These are phyloP conservation scores for Lepilemur septentrionalis DNA, from an alignment of 2,797 vertebrate genomes.

Conservation along the genomic window DNA sequence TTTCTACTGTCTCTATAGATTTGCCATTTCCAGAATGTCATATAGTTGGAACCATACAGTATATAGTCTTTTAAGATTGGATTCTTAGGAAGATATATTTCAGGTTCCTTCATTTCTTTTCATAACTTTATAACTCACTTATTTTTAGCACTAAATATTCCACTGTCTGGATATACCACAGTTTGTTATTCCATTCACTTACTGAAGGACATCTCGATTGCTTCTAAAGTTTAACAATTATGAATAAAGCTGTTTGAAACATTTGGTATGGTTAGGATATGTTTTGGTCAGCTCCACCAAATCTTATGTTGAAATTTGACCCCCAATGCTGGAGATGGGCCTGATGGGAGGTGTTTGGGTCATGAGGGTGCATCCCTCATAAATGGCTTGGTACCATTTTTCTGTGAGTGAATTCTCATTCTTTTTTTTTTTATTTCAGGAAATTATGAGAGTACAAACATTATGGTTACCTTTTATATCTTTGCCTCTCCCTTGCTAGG, in stretches of 20 bases:
- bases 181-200: neutral
- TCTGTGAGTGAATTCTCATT: too few relatives aligned
- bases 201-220: neutral
- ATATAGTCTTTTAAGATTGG: neutral
- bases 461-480: too few relatives aligned
- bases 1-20: neutral
- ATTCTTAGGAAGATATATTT: neutral
- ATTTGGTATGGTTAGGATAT: neutral
- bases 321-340: too few relatives aligned
- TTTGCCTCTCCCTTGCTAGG: too few relatives aligned
- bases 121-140: neutral
- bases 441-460: too few relatives aligned
- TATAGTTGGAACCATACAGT: neutral
- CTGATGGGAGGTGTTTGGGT: too few relatives aligned
- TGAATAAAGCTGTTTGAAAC: neutral
- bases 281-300: too few relatives aligned
- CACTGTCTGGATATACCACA: neutral
- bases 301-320: too few relatives aligned
- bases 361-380: too few relatives aligned
- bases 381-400: too few relatives aligned
- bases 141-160: neutral
- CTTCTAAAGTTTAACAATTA: neutral
- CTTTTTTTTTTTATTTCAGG: too few relatives aligned
- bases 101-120: neutral
- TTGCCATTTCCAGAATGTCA: neutral